Percentiles rank a stretch among this genome's conserved stretches.
Conservation (phyloP, 2,888 invertebrate genomes). For the Tineola bisselliella region DNA sequence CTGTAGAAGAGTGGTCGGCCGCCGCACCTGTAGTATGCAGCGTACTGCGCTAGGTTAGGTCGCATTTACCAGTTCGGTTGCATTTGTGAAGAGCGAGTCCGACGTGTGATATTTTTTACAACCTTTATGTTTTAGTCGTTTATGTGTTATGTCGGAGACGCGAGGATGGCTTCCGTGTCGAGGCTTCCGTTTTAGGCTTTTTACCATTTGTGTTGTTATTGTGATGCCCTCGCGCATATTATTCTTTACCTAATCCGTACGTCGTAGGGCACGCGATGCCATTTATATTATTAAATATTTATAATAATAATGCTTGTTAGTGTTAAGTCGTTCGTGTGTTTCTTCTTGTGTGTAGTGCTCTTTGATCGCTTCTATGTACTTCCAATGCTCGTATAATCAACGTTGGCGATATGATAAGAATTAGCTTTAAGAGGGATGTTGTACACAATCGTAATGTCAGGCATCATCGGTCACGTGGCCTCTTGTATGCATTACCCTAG, state of each 20-base stretch:
- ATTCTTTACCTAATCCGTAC: neutral
- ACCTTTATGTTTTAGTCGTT: constrained; percentile 37
- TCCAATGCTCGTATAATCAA: constrained; percentile 34
- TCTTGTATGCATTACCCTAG: too few species aligned
- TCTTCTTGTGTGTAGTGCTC: neutral
- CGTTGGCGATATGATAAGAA: constrained; percentile 55
- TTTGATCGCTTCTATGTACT: constrained; percentile 36
- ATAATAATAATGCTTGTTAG: neutral
- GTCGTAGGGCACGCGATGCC: neutral
- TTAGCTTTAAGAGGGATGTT: constrained; percentile 16
- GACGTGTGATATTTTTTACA: constrained; percentile 60
- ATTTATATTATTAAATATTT: constrained; percentile 16
- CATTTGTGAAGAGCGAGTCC: too few species aligned
- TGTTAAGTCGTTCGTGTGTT: neutral
- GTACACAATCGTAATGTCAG: neutral
- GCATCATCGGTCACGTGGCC: neutral
- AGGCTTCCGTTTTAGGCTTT: constrained; percentile 56
- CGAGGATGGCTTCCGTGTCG: too few species aligned
- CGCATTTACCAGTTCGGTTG: too few species aligned
- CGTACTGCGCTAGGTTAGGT: too few species aligned
- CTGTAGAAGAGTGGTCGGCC: constrained; percentile 74
- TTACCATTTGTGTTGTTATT: constrained; percentile 52
- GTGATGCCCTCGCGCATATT: constrained; percentile 28
- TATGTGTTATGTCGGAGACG: too few species aligned
- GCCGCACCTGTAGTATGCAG: too few species aligned